Base-by-base conservation (phyloP, 2,797 vertebrate genomes). In the Rhabdomys pumilio region DNA sequence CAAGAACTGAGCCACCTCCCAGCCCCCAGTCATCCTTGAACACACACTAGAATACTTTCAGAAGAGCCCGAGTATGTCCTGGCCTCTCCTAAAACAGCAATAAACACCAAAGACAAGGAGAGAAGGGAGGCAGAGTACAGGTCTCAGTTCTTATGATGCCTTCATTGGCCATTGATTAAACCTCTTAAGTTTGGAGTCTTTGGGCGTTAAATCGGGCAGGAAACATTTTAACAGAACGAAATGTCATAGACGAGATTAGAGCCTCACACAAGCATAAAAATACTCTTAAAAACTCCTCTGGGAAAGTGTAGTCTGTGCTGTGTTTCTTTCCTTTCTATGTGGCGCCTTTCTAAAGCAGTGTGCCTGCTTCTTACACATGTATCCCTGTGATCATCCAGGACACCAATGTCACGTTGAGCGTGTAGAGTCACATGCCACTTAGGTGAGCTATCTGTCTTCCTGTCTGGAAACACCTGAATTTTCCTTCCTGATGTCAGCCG, bases 401-500 rank as follows among this genome's bases (percentile, higher is more conserved):
- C 87, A 53, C 34, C 61, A 38, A 1, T 65, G 61, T 77, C 72
- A 10, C 75, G n/a, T 90, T 90, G n/a, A 93, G 6, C 61, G 55
- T n/a, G 65, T 34, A 69, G 87, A 83, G 59, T 69, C 65, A 44
- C 53, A 31, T 91, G 34, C 17, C 41, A n/a, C 77, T 95, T 83
- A 61, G 76, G 80, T 29, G 29, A 91, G 83, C 81, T 92, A 55
- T 93, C 73, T 93, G 67, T 50, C 72, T 69, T 96, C 92, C 89
- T 96, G 91, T 81, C 67, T 81, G 79, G 61, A 96, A 93, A 94
- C 93, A 38, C 44, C 67, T 95, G 84, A 69, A 34, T 84, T 94
- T 96, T 88, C 93, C 92, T 3, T 83, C 26, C 76, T 76, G 69
- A 76, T 93, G 79, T 94, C 77, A 82, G 38, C n/a, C 73, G 63